phyloP scores from a whole-genome alignment of 2,797 vertebrate genomes.

The Enteromius thamalakanensis region DNA sequence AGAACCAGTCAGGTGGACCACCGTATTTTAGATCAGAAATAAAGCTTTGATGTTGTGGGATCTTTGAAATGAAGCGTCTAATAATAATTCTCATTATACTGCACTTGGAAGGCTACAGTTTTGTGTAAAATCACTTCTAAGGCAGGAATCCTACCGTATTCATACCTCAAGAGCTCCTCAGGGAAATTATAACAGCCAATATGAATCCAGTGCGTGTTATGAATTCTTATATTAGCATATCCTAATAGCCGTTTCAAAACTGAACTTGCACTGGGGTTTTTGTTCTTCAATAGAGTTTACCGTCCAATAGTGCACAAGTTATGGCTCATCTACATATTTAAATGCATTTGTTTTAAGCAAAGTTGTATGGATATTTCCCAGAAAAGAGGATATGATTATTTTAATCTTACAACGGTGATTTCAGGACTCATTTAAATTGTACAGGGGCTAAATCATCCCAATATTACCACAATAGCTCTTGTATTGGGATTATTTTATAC shows the following conservation, averaged over 20 bases:
- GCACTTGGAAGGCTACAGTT: background rate
- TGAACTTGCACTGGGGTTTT: background rate
- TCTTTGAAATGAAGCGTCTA: background rate
- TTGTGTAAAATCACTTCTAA: background rate
- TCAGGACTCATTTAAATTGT: background rate
- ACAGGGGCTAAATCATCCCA: background rate
- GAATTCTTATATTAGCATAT: slow-evolving; percentile 20
- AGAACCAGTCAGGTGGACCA: background rate
- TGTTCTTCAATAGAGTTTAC: background rate
- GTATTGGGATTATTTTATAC: background rate
- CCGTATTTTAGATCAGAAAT: background rate
- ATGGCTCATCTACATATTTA: background rate
- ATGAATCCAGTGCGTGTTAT: background rate
- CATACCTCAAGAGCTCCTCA: slow-evolving; percentile 13
- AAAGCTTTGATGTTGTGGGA: background rate
- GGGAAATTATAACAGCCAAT: slow-evolving; percentile 16
- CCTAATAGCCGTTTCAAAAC: background rate
- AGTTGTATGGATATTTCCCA: background rate
- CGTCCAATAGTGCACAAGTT: background rate
- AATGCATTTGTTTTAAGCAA: background rate
- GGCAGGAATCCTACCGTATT: background rate
- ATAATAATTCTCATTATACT: background rate
- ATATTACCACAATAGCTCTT: background rate
- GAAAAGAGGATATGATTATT: background rate
- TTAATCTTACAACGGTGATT: background rate